phyloP scores from a whole-genome alignment of 1,140 invertebrate genomes.

The Drosophila rufa region DNA sequence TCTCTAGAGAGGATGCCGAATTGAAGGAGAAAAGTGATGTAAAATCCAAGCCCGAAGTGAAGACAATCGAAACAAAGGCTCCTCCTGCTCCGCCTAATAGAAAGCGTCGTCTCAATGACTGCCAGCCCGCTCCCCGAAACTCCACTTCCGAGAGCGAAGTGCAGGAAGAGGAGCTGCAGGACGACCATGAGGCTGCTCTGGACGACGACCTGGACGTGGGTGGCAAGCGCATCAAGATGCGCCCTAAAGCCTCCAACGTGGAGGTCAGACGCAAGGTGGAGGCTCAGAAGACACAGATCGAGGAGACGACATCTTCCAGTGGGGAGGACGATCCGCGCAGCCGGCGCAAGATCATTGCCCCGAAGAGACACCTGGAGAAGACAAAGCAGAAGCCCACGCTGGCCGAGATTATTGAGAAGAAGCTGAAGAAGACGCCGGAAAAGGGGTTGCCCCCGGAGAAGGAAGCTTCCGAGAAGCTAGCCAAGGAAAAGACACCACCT shows the following conservation, averaged over 20 bases:
- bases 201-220: constrained; percentile 85
- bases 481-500: background rate
- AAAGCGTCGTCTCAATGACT: constrained; percentile 68
- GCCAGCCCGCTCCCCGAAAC: constrained; percentile 41
- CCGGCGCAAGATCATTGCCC: constrained; percentile 64
- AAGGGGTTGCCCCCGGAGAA: constrained; percentile 9
- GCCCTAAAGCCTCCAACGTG: constrained; percentile 86
- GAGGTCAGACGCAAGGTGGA: constrained; percentile 87
- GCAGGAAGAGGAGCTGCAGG: constrained; percentile 55
- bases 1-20: background rate
- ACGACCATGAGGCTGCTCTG: constrained; percentile 70
- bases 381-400: constrained; percentile 67
- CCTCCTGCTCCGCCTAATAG: constrained; percentile 51
- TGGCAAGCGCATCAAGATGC: constrained; percentile 86
- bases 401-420: constrained; percentile 80
- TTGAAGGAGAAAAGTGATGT: background rate
- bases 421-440: constrained; percentile 70
- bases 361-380: constrained; percentile 60
- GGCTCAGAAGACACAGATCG: constrained; percentile 86
- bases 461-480: background rate
- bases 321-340: constrained; percentile 84
- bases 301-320: constrained; percentile 86
- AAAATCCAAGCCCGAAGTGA: background rate
- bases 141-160: constrained; percentile 78
- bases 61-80: background rate